phyloP scores from a whole-genome alignment of 2,888 invertebrate species.

The Fragum fragum region DNA sequence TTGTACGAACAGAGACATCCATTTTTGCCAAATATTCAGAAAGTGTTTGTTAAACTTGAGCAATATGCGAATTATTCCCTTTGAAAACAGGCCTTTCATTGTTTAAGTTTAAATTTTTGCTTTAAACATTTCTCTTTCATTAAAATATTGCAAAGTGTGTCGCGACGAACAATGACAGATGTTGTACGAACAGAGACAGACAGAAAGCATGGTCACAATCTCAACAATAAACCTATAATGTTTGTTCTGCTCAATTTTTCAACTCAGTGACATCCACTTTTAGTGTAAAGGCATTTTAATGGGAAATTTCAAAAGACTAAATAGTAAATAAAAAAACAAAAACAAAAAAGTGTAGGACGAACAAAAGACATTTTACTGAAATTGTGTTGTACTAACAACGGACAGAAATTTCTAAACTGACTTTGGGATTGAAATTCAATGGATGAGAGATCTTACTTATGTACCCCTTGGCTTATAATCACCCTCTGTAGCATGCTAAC shows the following conservation, averaged over 20 bases:
- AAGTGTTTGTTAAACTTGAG: background rate
- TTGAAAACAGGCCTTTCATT: background rate
- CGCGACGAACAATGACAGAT: background rate
- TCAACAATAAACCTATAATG: constrained; percentile 4
- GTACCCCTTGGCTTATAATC: constrained; percentile 47
- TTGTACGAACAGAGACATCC: constrained; percentile 3
- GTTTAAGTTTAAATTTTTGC: background rate
- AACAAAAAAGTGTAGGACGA: background rate
- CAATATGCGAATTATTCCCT: background rate
- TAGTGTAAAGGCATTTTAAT: background rate
- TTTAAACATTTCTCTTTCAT: constrained; percentile 6
- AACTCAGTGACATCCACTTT: constrained; percentile 4
- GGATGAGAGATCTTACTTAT: constrained; percentile 28
- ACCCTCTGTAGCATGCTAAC: constrained; percentile 52
- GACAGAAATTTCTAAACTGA: background rate
- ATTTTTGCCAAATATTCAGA: constrained; percentile 5
- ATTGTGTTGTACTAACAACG: background rate
- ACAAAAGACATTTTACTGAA: constrained; percentile 6
- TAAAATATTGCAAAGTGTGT: constrained; percentile 3
- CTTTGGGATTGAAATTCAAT: background rate
- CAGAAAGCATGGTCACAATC: background rate
- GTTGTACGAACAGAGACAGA: constrained; percentile 3
- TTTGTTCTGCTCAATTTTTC: background rate
- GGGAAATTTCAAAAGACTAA: background rate
- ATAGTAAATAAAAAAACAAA: background rate